Percentiles rank a stretch among this genome's conserved stretches.
These are phyloP conservation scores for Brachionus manjavacas DNA, from an alignment of 1,140 invertebrate species.

Conservation along the genomic window DNA sequence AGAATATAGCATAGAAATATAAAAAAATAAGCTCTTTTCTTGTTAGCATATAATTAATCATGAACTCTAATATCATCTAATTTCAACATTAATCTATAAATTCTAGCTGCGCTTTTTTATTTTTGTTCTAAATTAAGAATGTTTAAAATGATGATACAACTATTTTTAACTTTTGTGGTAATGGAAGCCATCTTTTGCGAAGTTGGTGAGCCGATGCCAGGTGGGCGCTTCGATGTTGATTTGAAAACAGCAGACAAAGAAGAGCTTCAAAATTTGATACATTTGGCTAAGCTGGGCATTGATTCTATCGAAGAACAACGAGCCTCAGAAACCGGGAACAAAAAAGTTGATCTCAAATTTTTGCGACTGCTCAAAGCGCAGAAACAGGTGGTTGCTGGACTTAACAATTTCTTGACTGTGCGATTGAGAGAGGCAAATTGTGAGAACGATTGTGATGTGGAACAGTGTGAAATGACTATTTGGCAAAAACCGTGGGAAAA, in stretches of 20 bases:
- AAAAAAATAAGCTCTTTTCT: background rate
- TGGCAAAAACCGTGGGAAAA: conserved; percentile 36
- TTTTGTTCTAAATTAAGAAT: conserved; percentile 5
- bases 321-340: background rate
- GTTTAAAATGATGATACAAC: background rate
- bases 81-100: conserved; percentile 17
- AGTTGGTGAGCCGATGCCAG: background rate
- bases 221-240: background rate
- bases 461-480: conserved; percentile 2
- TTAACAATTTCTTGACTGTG: background rate
- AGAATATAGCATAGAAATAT: background rate
- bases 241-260: background rate
- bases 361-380: background rate
- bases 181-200: background rate
- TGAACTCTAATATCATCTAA: background rate
- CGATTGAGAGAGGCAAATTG: background rate
- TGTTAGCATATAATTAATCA: background rate
- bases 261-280: background rate
- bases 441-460: background rate
- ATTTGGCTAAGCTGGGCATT: background rate
- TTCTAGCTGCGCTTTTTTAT: conserved; percentile 1
- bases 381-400: conserved; percentile 17
- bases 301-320: background rate
- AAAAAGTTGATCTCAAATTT: background rate
- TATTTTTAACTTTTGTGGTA: background rate